Conservation (phyloP, 2,113 vertebrate species). For the Talpa occidentalis region DNA sequence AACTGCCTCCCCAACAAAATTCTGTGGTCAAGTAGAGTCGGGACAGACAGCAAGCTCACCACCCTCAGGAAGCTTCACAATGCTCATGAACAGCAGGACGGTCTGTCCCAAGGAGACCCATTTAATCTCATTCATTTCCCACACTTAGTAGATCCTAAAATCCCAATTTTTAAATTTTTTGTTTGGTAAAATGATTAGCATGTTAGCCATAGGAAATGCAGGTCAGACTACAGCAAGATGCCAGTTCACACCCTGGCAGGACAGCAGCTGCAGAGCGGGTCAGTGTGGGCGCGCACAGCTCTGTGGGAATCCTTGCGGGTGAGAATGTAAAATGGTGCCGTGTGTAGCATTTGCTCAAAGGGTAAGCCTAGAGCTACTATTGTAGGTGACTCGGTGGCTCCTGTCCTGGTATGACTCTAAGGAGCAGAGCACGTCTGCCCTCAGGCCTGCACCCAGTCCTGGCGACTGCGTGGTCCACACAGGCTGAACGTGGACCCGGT, state of each 20-base stretch:
- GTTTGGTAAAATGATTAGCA: not conserved
- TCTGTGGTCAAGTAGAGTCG: not conserved
- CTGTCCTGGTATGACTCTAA: not conserved
- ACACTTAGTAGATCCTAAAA: not conserved
- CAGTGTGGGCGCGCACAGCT: no score
- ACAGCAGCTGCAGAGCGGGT: no score
- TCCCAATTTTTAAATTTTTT: not conserved
- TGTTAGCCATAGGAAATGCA: not conserved
- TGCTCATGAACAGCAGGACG: not conserved
- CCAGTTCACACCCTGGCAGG: not conserved
- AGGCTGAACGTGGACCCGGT: not conserved
- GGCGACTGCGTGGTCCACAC: not conserved
- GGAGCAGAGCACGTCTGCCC: not conserved
- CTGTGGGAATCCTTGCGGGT: no score
- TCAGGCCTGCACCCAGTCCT: not conserved
- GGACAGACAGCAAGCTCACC: not conserved
- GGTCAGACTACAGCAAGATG: not conserved
- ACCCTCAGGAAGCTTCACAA: not conserved
- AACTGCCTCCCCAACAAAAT: no score
- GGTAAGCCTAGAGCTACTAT: no score
- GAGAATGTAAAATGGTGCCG: not conserved
- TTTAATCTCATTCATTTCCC: not conserved
- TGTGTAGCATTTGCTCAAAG: not conserved
- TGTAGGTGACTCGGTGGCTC: not conserved
- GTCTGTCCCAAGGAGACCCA: not conserved